Evolutionary conservation across 1,140 invertebrate species (phyloP), one percentile per base, ranked within the genome.

Genomic region (Cheumatopsyche charites): DNA sequence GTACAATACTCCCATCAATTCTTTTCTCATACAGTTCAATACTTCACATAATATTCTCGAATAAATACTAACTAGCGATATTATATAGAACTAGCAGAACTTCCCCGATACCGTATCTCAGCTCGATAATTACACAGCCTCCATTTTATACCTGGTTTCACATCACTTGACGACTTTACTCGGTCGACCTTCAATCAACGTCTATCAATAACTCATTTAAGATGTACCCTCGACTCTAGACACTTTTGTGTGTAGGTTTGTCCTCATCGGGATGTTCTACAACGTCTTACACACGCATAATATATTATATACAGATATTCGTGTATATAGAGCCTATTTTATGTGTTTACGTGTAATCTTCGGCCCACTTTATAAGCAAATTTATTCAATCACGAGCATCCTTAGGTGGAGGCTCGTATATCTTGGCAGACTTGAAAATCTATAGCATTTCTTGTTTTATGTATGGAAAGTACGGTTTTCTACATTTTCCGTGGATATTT

Each of bases 351-450:
- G 36, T 63, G 62, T 25, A 43, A 42, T 42, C 41, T 63, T 42
- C 62, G 41, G n/a, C 36, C 41, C 29, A 63, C 62, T 66, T 66
- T 43, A 66, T 66, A 66, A 41, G 63, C 23, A 66, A 66, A 66
- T 66, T 66, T 66, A 66, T 66, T 66, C 63, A 66, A 66, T 66
- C 63, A 66, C 43, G 63, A 58, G 21, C 9, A 42, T 66, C 26
- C 63, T 42, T 66, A 42, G 63, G 23, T 21, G 63, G 21, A 15
- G 23, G 15, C 15, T 21, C 63, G 63, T 66, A 15, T 66, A 42
- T 42, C 15, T 66, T 15, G 42, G 63, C 23, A 17, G 21, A 43
- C 63, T 66, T 43, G 43, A 66, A 43, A 66, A 66, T 36, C 47
- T 43, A 21, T 66, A 66, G 47, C 63, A 66, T 66, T 42, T n/a